Evolutionary conservation across 2,888 invertebrate genomes (phyloP), one percentile per base, ranked within the genome.

Genomic region (Dorcus parallelipipedus): DNA sequence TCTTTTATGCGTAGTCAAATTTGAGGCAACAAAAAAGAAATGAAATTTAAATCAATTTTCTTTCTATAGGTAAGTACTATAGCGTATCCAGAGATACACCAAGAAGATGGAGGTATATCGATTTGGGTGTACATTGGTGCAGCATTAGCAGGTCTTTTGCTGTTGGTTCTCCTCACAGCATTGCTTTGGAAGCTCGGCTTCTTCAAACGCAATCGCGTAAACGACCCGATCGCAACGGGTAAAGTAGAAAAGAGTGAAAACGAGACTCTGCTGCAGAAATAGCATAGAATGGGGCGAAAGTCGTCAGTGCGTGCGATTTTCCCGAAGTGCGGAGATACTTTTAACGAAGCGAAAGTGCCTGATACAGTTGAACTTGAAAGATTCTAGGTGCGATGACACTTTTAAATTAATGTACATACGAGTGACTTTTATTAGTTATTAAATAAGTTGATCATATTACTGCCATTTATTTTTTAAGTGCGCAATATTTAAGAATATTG

Each of bases 141-240:
- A 39, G 87, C 93, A 52, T 82, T 93, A 57, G 89, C 89, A 1
- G 97, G 97, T 8, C 80, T 97, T 39, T 73, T 96, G 64, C 81
- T 97, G 17, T 81, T 97, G 39, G 84, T 93, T 40, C 75, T 94
- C 3, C 82, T 97, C 52, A 90, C 91, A 45, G 82, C 91, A 51
- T 83, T 89, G 20, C 80, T 97, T 59, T 94, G 93, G 88, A 94
- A 91, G 81, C 86, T 93, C 54, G 94, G 94, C 52, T 95, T 95
- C 84, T 95, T 94, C 80, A 93, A 93, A 73, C 80, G 93, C 71
- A 86, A 91, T 73, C 83, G 93, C 64, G 65, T 76, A 9, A 91
- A 91, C 4, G 93, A 93, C 76, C 90, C 89, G 1, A 93, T 93
- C 10, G 76, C 91, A 3, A 90, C 90, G 20, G 93, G 91, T 4